Conservation (phyloP, 2,113 vertebrate genomes). For the Neolamprologus devosi region DNA sequence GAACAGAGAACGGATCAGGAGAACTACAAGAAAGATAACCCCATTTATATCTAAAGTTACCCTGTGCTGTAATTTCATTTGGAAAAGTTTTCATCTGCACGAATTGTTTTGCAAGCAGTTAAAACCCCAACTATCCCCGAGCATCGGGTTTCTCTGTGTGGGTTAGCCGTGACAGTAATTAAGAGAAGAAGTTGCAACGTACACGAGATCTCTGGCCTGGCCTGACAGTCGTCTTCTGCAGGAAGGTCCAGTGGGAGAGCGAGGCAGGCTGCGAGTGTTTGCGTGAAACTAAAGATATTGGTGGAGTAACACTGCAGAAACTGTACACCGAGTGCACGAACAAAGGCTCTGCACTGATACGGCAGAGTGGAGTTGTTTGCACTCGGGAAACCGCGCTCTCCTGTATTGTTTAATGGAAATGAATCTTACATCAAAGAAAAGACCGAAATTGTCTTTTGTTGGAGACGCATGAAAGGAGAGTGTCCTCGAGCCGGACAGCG, state of each 20-base stretch:
- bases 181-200: constrained; percentile 32
- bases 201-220: not conserved
- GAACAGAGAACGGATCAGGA: not conserved
- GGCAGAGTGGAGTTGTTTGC: not conserved
- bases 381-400: not conserved
- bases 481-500: not conserved
- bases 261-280: not conserved
- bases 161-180: constrained; percentile 32
- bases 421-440: not conserved
- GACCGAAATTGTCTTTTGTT: not conserved
- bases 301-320: not conserved
- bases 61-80: not conserved
- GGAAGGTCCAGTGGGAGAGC: constrained; percentile 5
- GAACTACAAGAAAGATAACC: not conserved
- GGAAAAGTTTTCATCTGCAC: not conserved
- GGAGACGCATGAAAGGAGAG: not conserved
- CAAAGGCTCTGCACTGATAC: not conserved
- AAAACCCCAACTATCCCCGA: not conserved
- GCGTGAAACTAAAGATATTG: not conserved
- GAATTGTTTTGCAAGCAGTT: not conserved
- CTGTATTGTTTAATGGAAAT: not conserved
- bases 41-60: not conserved
- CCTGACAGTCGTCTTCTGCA: constrained; percentile 28
- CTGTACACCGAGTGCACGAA: not conserved
- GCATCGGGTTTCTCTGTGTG: not conserved